phyloP scores from a whole-genome alignment of 2,888 invertebrate species.

The Aleiodes leptofemur region DNA sequence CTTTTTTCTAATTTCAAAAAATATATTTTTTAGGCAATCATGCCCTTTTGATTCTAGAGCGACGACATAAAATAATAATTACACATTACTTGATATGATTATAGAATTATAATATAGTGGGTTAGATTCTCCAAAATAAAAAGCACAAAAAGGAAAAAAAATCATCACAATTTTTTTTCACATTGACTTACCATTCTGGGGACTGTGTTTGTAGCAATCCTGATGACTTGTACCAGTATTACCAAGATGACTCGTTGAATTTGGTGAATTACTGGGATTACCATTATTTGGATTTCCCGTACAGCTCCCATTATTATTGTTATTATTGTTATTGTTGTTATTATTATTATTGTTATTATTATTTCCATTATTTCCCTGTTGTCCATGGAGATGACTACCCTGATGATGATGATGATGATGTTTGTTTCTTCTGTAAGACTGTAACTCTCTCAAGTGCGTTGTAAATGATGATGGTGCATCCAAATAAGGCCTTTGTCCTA shows the following conservation, averaged over 20 bases:
- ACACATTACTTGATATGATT: no score
- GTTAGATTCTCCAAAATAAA: no score
- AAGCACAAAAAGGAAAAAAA: constrained; percentile 23
- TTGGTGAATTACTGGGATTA: constrained; percentile 66
- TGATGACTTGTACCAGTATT: constrained; percentile 69
- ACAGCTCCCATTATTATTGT: constrained; percentile 65
- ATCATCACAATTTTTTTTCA: constrained; percentile 13
- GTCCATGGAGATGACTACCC: constrained; percentile 60
- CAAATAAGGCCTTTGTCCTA: constrained; percentile 85
- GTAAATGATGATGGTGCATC: constrained; percentile 78
- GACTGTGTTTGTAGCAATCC: constrained; percentile 73
- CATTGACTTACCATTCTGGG: constrained; percentile 72
- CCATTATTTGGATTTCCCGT: constrained; percentile 65
- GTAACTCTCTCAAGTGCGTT: constrained; percentile 82
- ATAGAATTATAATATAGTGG: no score
- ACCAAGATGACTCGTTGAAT: constrained; percentile 68
- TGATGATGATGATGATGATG: constrained; percentile 76
- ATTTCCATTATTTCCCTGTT: constrained; percentile 41
- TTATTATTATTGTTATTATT: constrained; percentile 47
- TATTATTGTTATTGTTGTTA: constrained; percentile 61
- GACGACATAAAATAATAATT: no score
- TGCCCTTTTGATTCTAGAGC: no score
- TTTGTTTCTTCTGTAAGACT: constrained; percentile 82
- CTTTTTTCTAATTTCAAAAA: no score
- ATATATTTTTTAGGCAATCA: no score